Evolutionary conservation across 2,113 vertebrate species (phyloP), one percentile per base, ranked within the genome.

Genomic region (Cairina moschata): DNA sequence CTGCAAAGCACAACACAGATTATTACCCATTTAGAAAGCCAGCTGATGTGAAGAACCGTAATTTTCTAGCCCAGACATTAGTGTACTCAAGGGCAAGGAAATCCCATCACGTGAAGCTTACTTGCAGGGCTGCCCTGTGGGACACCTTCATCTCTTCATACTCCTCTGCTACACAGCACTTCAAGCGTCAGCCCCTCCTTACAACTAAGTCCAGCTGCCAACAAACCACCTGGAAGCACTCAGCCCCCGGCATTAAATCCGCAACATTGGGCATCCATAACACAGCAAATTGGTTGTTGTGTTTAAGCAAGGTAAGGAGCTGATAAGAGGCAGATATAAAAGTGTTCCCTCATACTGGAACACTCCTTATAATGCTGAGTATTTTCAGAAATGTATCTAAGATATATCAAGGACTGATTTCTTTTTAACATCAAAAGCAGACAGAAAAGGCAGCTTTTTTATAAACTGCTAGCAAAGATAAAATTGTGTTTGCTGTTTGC

Each of bases 391-490:
- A 59, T 58, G 71, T 42, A 56, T 48, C 54, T 78, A 91, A 83
- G 31, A 81, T 13, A 85, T 76, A 54, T 84, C 40, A 55, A 77
- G 90, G 75, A 58, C 42, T 46, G 38, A 48, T 82, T 76, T 80
- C 21, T 89, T 95, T 84, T 73, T 28, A 78, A 91, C 93, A 88
- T 56, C 6, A 79, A 83, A 40, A 67, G 55, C 80, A 34, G 32
- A 77, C 0, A 3, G 63, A 86, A 86, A 81, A 93, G 13, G 10
- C 15, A 92, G 63, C 44, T 91, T 83, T 92, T 94, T 93, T 42
- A 56, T 93, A 96, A 90, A 40, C 28, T 86, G 20, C 54, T 88
- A 68, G n/a, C 55, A 74, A 86, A 81, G 44, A 80, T 31, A 91
- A 89, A 93, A 90, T 54, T 22, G 7, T 86, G 28, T 68, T 75